phyloP scores from a whole-genome alignment of 1,140 invertebrate genomes.

The Caenorhabditis brenneri region DNA sequence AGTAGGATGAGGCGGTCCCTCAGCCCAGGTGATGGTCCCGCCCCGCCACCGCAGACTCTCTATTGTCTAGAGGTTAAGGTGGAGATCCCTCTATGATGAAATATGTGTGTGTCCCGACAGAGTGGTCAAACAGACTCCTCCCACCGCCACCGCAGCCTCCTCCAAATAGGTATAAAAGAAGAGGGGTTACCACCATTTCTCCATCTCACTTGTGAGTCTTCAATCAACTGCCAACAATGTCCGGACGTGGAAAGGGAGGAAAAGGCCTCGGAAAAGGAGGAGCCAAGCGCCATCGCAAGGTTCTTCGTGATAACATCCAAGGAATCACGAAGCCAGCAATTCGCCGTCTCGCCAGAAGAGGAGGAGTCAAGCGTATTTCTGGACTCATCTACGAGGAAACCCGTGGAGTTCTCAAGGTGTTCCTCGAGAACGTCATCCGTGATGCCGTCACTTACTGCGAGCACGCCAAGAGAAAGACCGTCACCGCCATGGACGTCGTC shows the following conservation, averaged over 20 bases:
- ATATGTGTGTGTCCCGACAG: too few relatives aligned
- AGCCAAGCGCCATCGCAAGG: constrained; percentile 77
- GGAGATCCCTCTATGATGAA: too few relatives aligned
- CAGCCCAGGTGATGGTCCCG: too few relatives aligned
- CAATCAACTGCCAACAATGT: constrained; percentile 71
- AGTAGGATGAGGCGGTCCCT: too few relatives aligned
- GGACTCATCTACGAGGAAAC: constrained; percentile 78
- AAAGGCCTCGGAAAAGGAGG: constrained; percentile 78
- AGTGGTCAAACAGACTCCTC: too few relatives aligned
- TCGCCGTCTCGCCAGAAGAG: constrained; percentile 75
- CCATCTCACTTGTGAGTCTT: constrained; percentile 33
- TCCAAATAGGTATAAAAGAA: too few relatives aligned
- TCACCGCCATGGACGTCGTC: constrained; percentile 84
- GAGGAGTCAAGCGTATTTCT: constrained; percentile 79
- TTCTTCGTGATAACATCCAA: constrained; percentile 79
- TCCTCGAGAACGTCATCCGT: constrained; percentile 82
- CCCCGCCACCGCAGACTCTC: too few relatives aligned
- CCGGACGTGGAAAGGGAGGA: constrained; percentile 77
- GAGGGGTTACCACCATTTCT: too few relatives aligned
- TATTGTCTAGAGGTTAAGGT: too few relatives aligned
- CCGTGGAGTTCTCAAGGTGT: constrained; percentile 79
- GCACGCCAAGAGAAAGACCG: constrained; percentile 82
- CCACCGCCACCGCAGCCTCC: too few relatives aligned
- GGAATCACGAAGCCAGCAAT: constrained; percentile 78
- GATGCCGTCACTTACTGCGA: constrained; percentile 83